A percentile compares a stretch with the other conserved stretches of the same genome.
These are phyloP conservation scores for Tetramorium bicarinatum DNA, from an alignment of 2,888 invertebrate species.

Conservation along the genomic window DNA sequence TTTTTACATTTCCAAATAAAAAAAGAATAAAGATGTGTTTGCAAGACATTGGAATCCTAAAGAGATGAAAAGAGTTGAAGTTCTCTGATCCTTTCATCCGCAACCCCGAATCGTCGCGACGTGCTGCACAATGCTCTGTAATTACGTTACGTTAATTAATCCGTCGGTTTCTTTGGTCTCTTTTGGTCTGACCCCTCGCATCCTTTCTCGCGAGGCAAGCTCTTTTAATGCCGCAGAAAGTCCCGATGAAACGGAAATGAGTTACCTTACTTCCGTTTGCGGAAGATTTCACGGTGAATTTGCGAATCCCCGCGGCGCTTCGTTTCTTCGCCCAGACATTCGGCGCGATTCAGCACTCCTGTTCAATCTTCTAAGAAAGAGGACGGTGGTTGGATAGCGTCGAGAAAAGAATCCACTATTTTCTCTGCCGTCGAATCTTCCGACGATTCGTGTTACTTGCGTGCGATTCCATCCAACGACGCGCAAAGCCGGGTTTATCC, in stretches of 20 bases:
- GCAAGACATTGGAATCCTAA: not conserved
- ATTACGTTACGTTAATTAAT: slow-evolving; percentile 82
- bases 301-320: slow-evolving; percentile 67
- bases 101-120: slow-evolving; percentile 58
- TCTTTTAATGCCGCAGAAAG: slow-evolving; percentile 74
- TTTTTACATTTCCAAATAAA: not conserved
- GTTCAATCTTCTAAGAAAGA: slow-evolving; percentile 60
- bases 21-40: not conserved
- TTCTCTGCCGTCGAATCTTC: slow-evolving; percentile 47
- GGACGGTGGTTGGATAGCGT: slow-evolving; percentile 11
- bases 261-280: slow-evolving; percentile 81
- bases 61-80: slow-evolving; percentile 29
- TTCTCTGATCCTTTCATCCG: slow-evolving; percentile 28
- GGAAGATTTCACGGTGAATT: slow-evolving; percentile 82
- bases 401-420: slow-evolving; percentile 35
- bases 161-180: slow-evolving; percentile 59
- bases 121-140: slow-evolving; percentile 71
- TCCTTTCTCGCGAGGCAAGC: slow-evolving; percentile 54
- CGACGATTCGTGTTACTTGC: slow-evolving; percentile 47
- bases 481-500: slow-evolving; percentile 38
- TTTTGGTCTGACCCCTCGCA: slow-evolving; percentile 33
- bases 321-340: slow-evolving; percentile 58
- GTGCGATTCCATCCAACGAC: slow-evolving; percentile 36
- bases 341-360: slow-evolving; percentile 68
- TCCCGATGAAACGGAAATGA: slow-evolving; percentile 82